Percentiles rank a stretch among this genome's conserved stretches.
phyloP scores from a whole-genome alignment of 2,797 vertebrate genomes.

The Etheostoma nigrum region DNA sequence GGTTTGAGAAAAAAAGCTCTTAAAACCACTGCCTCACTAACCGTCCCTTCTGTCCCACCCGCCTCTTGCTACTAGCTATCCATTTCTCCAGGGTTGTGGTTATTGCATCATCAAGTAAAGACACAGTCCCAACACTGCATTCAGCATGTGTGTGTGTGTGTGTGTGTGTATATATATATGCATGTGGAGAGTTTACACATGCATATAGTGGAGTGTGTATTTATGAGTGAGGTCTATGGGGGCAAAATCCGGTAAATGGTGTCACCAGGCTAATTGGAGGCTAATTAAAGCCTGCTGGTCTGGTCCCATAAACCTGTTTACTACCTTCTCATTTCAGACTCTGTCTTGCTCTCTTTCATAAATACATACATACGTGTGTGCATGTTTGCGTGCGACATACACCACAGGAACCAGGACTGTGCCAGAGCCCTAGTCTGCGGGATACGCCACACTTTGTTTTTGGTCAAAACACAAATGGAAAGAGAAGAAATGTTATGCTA shows the following conservation, averaged over 20 bases:
- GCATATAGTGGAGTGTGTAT: conserved; percentile 50
- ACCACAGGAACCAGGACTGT: conserved; percentile 25
- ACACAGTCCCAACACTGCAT: conserved; percentile 35
- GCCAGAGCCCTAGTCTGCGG: conserved; percentile 11
- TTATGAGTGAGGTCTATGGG: conserved; percentile 68
- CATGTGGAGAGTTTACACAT: conserved; percentile 51
- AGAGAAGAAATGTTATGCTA: conserved; percentile 5
- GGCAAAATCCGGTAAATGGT: conserved; percentile 82
- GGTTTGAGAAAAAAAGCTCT: conserved; percentile 53
- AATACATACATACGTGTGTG: conserved; percentile 9
- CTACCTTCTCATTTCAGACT: conserved; percentile 62
- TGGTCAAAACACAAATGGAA: conserved; percentile 32
- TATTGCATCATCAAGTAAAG: conserved; percentile 72
- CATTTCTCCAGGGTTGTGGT: conserved; percentile 71
- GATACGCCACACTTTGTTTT: conserved; percentile 23
- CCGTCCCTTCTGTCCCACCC: conserved; percentile 47
- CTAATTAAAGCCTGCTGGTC: conserved; percentile 82
- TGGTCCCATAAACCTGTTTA: conserved; percentile 76
- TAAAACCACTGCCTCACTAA: conserved; percentile 61
- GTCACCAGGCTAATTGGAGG: conserved; percentile 84
- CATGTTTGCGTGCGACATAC: conserved; percentile 16
- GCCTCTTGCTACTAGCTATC: conserved; percentile 41
- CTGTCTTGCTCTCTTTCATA: conserved; percentile 18
- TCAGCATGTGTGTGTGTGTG: conserved; percentile 27
- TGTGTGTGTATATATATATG: conserved; percentile 22